A percentile compares a stretch with the other conserved stretches of the same genome.
Evolutionary conservation across 2,113 vertebrate species (phyloP).

Genomic region (Ramphastos sulfuratus): DNA sequence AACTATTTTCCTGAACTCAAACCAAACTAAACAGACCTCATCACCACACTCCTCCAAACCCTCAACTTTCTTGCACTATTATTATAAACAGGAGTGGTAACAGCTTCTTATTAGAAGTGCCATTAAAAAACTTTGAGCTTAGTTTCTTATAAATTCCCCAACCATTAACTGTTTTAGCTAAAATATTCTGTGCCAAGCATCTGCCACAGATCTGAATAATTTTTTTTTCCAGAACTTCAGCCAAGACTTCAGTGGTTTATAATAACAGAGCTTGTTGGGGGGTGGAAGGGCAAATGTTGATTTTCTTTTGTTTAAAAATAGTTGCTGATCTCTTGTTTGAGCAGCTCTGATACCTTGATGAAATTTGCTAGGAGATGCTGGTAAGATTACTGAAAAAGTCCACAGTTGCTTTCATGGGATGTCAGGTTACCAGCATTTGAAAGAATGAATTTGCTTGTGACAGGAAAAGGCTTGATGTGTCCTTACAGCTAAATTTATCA

Average conservation of each 20-base stretch:
- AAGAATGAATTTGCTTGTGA: background rate
- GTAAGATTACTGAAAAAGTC: background rate
- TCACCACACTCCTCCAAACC: background rate
- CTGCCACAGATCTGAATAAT: background rate
- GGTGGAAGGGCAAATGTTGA: background rate
- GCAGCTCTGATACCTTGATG: background rate
- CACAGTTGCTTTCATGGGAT: background rate
- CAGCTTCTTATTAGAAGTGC: background rate
- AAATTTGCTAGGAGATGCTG: background rate
- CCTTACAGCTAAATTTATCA: background rate
- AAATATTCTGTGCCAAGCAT: background rate
- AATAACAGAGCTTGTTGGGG: background rate
- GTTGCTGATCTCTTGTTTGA: background rate
- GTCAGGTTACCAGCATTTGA: background rate
- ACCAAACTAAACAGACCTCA: background rate
- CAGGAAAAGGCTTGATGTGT: background rate
- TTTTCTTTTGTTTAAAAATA: constrained; percentile 15
- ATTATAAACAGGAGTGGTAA: background rate
- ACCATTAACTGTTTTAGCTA: constrained; percentile 14
- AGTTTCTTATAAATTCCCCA: background rate
- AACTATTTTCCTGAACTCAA: background rate
- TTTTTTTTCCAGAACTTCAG: constrained; percentile 20
- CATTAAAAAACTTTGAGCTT: background rate
- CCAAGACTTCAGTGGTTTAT: constrained; percentile 29
- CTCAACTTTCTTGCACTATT: background rate